Conservation (phyloP, 2,113 vertebrate species). For the Bambusicola thoracicus region DNA sequence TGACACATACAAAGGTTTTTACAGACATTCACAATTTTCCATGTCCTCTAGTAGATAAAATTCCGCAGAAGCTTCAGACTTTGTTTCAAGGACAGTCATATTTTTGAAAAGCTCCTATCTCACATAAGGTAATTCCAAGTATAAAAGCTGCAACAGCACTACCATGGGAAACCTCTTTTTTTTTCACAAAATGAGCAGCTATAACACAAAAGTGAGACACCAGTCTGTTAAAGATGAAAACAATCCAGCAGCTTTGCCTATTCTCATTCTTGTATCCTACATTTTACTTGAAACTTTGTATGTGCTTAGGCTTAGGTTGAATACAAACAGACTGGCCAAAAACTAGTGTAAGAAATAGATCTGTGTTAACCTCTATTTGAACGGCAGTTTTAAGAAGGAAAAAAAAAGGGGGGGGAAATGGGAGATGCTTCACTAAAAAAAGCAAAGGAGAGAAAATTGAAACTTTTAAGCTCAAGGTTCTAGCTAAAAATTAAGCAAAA, state of each 20-base stretch:
- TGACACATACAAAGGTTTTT: not conserved
- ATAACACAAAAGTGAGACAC: not conserved
- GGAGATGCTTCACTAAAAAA: not conserved
- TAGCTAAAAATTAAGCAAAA: slow-evolving; percentile 2
- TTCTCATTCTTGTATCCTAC: not conserved
- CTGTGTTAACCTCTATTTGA: not conserved
- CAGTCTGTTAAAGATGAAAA: not conserved
- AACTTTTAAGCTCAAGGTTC: not conserved
- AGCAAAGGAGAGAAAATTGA: not conserved
- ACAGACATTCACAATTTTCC: not conserved
- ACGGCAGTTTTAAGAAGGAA: not conserved
- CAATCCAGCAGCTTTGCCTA: not conserved
- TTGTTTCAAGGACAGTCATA: not conserved
- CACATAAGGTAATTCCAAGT: not conserved
- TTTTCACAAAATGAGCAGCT: not conserved
- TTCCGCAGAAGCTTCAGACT: not conserved
- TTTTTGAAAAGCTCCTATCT: not conserved
- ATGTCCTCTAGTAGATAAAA: not conserved
- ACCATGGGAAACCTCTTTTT: not conserved
- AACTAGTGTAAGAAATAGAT: not conserved
- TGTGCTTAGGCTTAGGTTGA: not conserved
- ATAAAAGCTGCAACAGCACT: not conserved
- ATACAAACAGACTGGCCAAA: not conserved
- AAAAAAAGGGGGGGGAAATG: fast-evolving
- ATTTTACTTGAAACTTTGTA: not conserved